Base-by-base conservation (phyloP, 92 coral and sea anemone species). In the Epizoanthus scotinus region DNA sequence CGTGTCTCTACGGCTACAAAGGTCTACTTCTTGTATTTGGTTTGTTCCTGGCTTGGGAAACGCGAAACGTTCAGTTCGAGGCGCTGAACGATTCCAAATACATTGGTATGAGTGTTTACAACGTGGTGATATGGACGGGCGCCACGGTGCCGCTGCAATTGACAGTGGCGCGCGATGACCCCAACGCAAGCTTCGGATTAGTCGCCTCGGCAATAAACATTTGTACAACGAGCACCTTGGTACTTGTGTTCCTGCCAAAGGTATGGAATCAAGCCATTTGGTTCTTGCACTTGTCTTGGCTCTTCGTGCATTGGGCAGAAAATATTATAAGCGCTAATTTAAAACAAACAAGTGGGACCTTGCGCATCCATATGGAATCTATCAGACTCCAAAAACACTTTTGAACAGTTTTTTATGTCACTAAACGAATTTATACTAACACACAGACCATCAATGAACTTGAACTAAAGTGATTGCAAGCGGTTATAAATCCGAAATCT, bases 1-100 rank as follows among this genome's bases (percentile, higher is more conserved):
- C 62, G 1, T 79, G 83, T 22, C 52, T 88, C 17, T 78, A 66
- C 52, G 36, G 85, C 67, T 82, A 74, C 82, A 90, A 90, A 70
- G 91, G 90, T 0, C 49, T 92, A 13, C 79, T 89, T 8, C 62
- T 92, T 18, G 19, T 79, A 10, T 81, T 89, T 66, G 94, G 97
- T 27, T 59, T 90, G 62, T 90, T 92, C 58, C 91, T 92, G 10
- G 91, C 97, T 24, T 92, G 97, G 97, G 97, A 92, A 77, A 92
- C 97, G 13, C 63, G 94, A 44, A 87, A 90, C 55, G 91, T 90
- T 15, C 65, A 67, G 24, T 90, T 82, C 47, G 82, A 86, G 31
- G 88, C 84, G 1, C 88, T 92, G 27, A 87, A 92, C 75, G 97
- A 92, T 68, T 92, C 97, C 14, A 91, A 70, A 62, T 74, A 92